Evolutionary conservation across 2,888 invertebrate species (phyloP).

Genomic region (Clivina fossor): DNA sequence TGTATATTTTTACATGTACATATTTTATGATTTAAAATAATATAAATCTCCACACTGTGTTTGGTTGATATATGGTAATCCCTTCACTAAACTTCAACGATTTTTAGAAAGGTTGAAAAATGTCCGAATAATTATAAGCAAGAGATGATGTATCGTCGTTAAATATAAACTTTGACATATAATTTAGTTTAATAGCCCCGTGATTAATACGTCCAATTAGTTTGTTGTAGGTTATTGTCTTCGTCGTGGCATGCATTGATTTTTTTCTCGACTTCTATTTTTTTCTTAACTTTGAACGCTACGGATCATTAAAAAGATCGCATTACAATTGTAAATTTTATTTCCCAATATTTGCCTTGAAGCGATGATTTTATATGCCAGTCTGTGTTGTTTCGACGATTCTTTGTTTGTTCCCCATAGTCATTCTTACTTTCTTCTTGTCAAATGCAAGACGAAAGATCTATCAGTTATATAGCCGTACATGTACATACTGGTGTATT

Average conservation of each 20-base stretch:
- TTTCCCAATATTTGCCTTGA: constrained; percentile 29
- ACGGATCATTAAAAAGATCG: constrained; percentile 24
- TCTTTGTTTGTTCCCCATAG: constrained; percentile 4
- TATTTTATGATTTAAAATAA: no score
- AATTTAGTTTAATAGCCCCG: constrained; percentile 18
- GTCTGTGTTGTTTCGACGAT: constrained; percentile 6
- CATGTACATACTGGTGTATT: constrained; percentile 8
- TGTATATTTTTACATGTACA: no score
- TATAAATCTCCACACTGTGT: no score
- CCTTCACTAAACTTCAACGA: background rate
- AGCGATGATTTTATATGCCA: constrained; percentile 22
- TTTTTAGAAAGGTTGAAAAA: constrained; percentile 26
- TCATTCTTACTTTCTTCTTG: constrained; percentile 19
- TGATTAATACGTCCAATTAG: constrained; percentile 30
- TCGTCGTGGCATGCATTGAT: constrained; percentile 12
- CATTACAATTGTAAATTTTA: constrained; percentile 30
- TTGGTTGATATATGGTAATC: no score
- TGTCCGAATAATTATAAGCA: constrained; percentile 15
- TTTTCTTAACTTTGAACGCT: constrained; percentile 8
- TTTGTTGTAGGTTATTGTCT: constrained; percentile 5
- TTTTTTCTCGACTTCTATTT: background rate
- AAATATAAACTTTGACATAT: constrained; percentile 16
- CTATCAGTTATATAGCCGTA: constrained; percentile 8
- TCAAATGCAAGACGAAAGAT: no score
- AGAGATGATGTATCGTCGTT: constrained; percentile 9